Percentiles rank a stretch among this genome's conserved stretches.
phyloP scores from a whole-genome alignment of 2,888 invertebrate species.

The Morpho achilles region DNA sequence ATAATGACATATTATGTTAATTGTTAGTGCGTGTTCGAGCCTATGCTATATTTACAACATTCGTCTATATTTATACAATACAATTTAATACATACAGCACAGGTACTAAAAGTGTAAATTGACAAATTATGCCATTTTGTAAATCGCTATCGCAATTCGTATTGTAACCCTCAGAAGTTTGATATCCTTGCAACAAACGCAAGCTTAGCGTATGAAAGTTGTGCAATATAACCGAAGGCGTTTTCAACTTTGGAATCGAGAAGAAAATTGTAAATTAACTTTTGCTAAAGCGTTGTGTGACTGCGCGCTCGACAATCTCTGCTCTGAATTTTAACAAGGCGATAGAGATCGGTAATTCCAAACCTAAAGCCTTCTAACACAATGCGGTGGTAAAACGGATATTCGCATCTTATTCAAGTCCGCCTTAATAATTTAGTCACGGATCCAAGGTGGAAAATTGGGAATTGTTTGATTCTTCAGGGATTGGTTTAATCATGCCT shows the following conservation, averaged over 20 bases:
- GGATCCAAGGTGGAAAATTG: conserved; percentile 72
- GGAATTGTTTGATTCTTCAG: conserved; percentile 68
- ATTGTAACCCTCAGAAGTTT: background rate
- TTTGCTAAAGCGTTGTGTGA: conserved; percentile 58
- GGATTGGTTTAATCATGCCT: conserved; percentile 57
- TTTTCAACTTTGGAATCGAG: conserved; percentile 34
- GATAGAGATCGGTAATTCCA: conserved; percentile 68
- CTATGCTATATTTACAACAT: too few relatives aligned
- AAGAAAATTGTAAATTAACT: conserved; percentile 66
- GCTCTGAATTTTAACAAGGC: conserved; percentile 68
- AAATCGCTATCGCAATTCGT: too few relatives aligned
- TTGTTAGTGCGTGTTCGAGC: too few relatives aligned
- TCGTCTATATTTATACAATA: too few relatives aligned
- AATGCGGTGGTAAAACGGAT: conserved; percentile 63
- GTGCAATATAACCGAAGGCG: conserved; percentile 11
- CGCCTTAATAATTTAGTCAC: conserved; percentile 73
- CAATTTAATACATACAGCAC: too few relatives aligned
- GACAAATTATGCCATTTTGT: too few relatives aligned
- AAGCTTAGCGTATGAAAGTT: conserved; percentile 11
- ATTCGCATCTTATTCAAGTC: conserved; percentile 69
- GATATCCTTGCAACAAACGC: background rate
- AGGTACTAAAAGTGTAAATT: too few relatives aligned
- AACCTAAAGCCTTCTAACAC: conserved; percentile 61
- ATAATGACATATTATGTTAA: too few relatives aligned
- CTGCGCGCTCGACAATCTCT: conserved; percentile 59